phyloP scores from a whole-genome alignment of 2,888 invertebrate genomes.

The Nomada fabriciana region DNA sequence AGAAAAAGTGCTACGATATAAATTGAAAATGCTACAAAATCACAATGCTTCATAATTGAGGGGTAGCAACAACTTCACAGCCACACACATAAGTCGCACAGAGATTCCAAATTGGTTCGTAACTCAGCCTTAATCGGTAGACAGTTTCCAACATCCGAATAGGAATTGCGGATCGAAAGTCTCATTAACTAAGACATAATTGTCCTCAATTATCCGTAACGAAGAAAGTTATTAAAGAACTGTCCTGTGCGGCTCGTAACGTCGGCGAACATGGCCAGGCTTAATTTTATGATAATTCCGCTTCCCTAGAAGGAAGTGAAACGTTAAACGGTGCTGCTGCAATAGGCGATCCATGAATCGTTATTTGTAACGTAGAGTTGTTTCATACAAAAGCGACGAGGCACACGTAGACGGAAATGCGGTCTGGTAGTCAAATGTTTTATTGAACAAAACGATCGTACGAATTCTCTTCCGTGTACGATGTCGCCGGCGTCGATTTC shows the following conservation, averaged over 20 bases:
- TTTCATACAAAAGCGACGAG: constrained; percentile 17
- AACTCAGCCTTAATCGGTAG: not conserved
- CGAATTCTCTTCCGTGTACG: constrained; percentile 40
- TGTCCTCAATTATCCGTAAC: not conserved
- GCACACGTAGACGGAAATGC: constrained; percentile 31
- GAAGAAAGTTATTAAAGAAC: not conserved
- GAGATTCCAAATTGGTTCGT: no score
- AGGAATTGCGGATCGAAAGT: constrained; percentile 1
- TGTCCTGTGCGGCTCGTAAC: not conserved
- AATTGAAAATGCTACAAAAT: no score
- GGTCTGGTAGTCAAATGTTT: constrained; percentile 25
- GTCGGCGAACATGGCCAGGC: not conserved
- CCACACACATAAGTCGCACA: no score
- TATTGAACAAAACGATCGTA: constrained; percentile 28
- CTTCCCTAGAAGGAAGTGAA: constrained; percentile 42
- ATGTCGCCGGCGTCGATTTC: constrained; percentile 21
- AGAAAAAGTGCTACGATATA: no score
- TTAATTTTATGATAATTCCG: constrained; percentile 30
- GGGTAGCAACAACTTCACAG: no score
- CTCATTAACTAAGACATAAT: not conserved
- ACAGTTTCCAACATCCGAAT: not conserved
- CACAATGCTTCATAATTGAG: no score
- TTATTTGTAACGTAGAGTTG: not conserved
- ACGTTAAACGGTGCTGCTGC: not conserved
- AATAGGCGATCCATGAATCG: not conserved